A percentile compares a stretch with the other conserved stretches of the same genome.
Conservation (phyloP, 2,888 invertebrate species). For the Thymelicus lineola region DNA sequence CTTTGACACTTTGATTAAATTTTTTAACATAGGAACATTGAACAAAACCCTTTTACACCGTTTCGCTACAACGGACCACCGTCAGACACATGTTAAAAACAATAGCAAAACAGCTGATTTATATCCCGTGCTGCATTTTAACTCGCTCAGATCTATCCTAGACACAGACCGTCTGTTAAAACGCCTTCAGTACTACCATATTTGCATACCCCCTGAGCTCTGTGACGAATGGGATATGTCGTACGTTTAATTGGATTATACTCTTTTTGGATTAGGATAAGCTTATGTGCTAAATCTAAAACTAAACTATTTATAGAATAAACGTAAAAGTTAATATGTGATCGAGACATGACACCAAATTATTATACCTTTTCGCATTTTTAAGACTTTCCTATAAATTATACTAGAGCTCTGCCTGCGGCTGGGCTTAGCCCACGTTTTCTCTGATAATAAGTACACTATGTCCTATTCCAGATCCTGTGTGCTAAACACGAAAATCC, state of each 20-base stretch:
- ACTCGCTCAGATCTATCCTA: slow-evolving; percentile 8
- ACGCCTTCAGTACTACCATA: slow-evolving; percentile 28
- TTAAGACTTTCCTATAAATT: too few relatives aligned
- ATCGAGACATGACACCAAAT: too few relatives aligned
- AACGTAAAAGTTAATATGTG: too few relatives aligned
- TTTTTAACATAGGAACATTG: not conserved
- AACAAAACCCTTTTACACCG: not conserved
- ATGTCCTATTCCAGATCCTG: too few relatives aligned
- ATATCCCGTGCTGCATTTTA: slow-evolving; percentile 22
- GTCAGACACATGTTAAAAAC: slow-evolving; percentile 30
- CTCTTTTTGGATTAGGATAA: not conserved
- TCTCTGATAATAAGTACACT: too few relatives aligned
- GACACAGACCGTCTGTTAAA: slow-evolving; percentile 24
- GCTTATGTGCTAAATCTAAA: too few relatives aligned
- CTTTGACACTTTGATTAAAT: too few relatives aligned
- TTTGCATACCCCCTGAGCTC: slow-evolving; percentile 27
- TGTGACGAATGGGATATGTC: slow-evolving; percentile 7
- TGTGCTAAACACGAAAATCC: too few relatives aligned
- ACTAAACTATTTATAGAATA: too few relatives aligned
- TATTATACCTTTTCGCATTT: too few relatives aligned
- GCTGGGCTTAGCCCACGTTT: too few relatives aligned
- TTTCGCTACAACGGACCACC: slow-evolving; percentile 39
- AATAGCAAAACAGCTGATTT: slow-evolving; percentile 33
- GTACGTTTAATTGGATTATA: slow-evolving; percentile 6
- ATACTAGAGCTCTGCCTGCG: too few relatives aligned